Evolutionary conservation across 2,113 vertebrate genomes (phyloP), one percentile per base, ranked within the genome.

Genomic region (Saimiri boliviensis): DNA sequence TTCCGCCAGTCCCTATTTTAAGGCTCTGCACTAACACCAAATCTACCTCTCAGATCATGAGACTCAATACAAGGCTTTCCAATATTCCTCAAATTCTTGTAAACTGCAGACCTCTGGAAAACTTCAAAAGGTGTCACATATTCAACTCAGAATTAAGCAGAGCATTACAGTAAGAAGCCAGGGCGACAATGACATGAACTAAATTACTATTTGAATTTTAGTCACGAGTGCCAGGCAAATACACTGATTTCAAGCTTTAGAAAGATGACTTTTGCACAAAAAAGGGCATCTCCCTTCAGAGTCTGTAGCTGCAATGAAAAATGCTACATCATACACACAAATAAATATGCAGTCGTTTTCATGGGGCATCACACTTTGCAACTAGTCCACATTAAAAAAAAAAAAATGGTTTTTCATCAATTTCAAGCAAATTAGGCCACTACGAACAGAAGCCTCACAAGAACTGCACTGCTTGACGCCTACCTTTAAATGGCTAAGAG

Each of bases 51-150:
- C 56, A 52, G 30, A 54, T 45, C 56, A 88, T 42, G n/a, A 88
- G 66, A 91, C 52, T 56, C 11, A 40, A 93, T 21, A 66, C 27
- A 92, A 90, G 88, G 13, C 56, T 88, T 68, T 91, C 74, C 37
- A 42, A 71, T 21, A 93, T 32, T 16, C 8, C 30, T 74, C 71
- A 95, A 95, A 94, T 63, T 93, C 73, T 58, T 77, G 21, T 83
- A 95, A 96, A 56, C 37, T 47, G 35, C 91, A 94, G 91, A 93
- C 42, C 30, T 49, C 47, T 91, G 85, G 82, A 91, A 86, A 97
- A 91, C n/a, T 73, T 91, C 66, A 42, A 40, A 82, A 82, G 66
- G 66, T 40, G 58, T 32, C 81, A 45, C n/a, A 93, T 54, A 42
- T 68, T 74, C 79, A 79, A 91, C 23, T 54, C 5, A 56, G 47